These are phyloP conservation scores for Adelges cooleyi DNA, from an alignment of 1,140 invertebrate genomes.

Conservation along the genomic window DNA sequence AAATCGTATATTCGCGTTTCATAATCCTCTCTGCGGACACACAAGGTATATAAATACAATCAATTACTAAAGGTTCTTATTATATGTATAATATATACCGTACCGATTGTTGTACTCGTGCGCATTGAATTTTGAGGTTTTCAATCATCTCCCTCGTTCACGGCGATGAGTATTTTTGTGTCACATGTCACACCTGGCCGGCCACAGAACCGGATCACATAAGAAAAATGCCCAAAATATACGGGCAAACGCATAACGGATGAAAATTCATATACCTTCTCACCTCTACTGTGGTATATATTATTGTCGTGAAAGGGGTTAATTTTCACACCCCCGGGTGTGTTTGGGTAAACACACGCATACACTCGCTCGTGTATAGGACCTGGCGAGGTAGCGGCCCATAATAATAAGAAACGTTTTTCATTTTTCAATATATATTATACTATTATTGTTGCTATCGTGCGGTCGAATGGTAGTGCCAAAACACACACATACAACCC, in stretches of 20 bases:
- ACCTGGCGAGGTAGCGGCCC: neutral
- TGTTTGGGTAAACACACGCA: conserved; percentile 8
- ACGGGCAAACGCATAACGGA: neutral
- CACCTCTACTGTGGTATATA: neutral
- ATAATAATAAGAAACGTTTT: neutral
- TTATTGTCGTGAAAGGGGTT: conserved; percentile 18
- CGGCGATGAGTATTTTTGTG: neutral
- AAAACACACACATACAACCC: conserved; percentile 3
- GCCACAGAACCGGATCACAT: too few relatives aligned
- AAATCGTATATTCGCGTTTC: conserved; percentile 12
- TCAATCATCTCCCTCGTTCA: neutral
- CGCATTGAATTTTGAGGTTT: conserved; percentile 17
- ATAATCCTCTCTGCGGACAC: neutral
- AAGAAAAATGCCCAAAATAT: too few relatives aligned
- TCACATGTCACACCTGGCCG: neutral
- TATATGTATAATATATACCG: too few relatives aligned
- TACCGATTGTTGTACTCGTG: too few relatives aligned
- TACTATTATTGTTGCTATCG: neutral
- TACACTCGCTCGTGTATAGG: too few relatives aligned
- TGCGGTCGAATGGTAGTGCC: conserved; percentile 3
- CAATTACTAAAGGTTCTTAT: too few relatives aligned
- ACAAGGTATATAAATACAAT: too few relatives aligned
- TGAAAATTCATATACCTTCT: neutral
- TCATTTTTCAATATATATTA: neutral
- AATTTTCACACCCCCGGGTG: conserved; percentile 8